Evolutionary conservation across 2,888 invertebrate genomes (phyloP), one percentile per base, ranked within the genome.

Genomic region (Azorinus chamasolen): DNA sequence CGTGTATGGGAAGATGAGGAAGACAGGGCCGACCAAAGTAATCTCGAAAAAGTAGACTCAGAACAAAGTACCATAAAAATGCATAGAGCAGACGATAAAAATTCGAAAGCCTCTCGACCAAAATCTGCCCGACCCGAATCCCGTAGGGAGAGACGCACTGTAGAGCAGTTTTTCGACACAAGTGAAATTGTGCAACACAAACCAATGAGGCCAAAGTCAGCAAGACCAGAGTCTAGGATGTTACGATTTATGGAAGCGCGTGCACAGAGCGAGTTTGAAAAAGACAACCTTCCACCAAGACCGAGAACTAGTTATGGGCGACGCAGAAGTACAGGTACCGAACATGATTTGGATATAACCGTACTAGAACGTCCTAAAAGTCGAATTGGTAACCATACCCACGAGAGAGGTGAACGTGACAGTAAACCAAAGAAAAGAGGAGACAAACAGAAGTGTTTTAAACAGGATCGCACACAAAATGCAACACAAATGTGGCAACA

Each of bases 121-220:
- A 75, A 64, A 46, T 75, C 79, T 2, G 79, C 79, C 6, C 63
- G 79, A 39, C 75, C 79, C 0, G 72, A 75, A 12, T 80, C 79
- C 1, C 59, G 79, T 20, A 72, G 79, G 79, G 57, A 65, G 48
- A 53, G 79, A 32, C 66, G 74, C 1, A 22, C 18, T 0, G 59
- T 48, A 1, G 59, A 66, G 2, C 59, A 65, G 5, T 18, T 27
- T 12, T 46, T 27, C 0, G 43, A 22, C n/a, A 18, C 14, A 4
- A 65, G 32, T 3, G 51, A 46, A 1, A 27, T 22, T 18, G 51
- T 27, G 14, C 2, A 16, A 10, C 22, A 18, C 4, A 18, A 43
- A 39, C 37, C 45, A 14, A 18, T 43, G 0, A n/a, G 64, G 22
- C 59, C 69, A 0, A 57, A 63, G 45, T 69, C 75, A 5, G 69